Evolutionary conservation across 2,797 vertebrate genomes (phyloP).

Genomic region (Ceyx erithaca): DNA sequence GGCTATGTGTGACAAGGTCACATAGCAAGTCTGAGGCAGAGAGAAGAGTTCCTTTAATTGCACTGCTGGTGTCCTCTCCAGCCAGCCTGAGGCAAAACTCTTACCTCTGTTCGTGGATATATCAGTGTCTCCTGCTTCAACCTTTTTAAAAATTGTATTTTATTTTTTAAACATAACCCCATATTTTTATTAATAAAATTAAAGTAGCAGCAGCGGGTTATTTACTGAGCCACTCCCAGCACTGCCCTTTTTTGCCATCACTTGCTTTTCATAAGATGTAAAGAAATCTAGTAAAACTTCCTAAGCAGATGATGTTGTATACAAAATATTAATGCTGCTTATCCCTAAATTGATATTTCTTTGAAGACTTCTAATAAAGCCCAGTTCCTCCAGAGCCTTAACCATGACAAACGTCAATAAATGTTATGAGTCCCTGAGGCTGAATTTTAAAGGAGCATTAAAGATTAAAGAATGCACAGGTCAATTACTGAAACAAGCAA

Average conservation of each 20-base stretch:
- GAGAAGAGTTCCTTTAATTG: neutral
- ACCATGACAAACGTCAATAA: conserved; percentile 73
- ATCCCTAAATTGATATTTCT: conserved; percentile 67
- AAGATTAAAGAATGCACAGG: conserved; percentile 78
- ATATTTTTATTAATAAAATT: neutral
- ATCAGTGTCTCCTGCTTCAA: neutral
- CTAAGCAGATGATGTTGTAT: conserved; percentile 50
- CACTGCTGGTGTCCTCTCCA: neutral
- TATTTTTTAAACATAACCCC: neutral
- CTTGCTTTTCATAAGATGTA: neutral
- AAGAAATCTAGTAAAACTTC: conserved; percentile 19
- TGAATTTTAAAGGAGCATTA: conserved; percentile 77
- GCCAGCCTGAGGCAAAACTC: neutral
- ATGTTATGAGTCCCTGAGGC: conserved; percentile 73
- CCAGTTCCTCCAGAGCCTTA: conserved; percentile 61
- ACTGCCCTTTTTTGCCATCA: neutral
- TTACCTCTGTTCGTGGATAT: neutral
- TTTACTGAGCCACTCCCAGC: neutral
- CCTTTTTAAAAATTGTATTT: neutral
- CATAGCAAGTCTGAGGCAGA: neutral
- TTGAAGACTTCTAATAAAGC: conserved; percentile 74
- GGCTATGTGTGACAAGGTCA: neutral
- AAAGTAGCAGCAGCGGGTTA: neutral
- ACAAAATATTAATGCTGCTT: conserved; percentile 60
- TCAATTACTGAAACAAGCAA: conserved; percentile 75